Conservation (phyloP, 2,888 invertebrate genomes). For the Pheosia gnoma region DNA sequence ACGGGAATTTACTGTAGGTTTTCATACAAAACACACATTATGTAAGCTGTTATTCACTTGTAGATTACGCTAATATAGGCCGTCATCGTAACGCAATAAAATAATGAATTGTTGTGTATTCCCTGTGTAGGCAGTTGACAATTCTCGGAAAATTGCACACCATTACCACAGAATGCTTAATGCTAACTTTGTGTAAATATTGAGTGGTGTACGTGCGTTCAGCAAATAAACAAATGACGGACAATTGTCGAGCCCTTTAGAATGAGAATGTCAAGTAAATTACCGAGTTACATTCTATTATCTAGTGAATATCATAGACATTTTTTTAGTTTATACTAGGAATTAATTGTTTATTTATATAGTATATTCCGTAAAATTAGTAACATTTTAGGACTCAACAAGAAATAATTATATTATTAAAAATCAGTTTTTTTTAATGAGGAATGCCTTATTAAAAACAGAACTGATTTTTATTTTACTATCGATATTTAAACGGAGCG, state of each 20-base stretch:
- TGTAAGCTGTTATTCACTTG: background rate
- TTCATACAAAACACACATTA: background rate
- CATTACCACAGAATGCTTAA: constrained; percentile 22
- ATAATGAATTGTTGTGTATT: constrained; percentile 23
- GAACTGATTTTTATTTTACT: no score
- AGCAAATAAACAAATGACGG: constrained; percentile 49
- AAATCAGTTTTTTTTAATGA: no score
- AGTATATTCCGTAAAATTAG: no score
- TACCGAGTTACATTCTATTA: constrained; percentile 52
- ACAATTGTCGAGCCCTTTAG: constrained; percentile 65
- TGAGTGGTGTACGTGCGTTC: constrained; percentile 26
- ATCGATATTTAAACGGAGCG: no score
- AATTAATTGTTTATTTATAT: no score
- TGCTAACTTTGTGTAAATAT: constrained; percentile 22
- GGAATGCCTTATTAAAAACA: no score
- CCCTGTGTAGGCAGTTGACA: constrained; percentile 7
- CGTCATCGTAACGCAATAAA: constrained; percentile 15
- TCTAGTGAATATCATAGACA: constrained; percentile 44
- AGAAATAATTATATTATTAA: no score
- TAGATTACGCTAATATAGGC: background rate
- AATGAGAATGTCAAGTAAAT: constrained; percentile 69
- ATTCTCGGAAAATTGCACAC: constrained; percentile 48
- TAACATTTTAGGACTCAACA: no score
- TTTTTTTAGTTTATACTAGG: background rate
- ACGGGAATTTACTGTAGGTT: no score